Base-by-base conservation (phyloP, 53 echinoderm and acorn worm genomes). In the Mesocentrotus franciscanus region DNA sequence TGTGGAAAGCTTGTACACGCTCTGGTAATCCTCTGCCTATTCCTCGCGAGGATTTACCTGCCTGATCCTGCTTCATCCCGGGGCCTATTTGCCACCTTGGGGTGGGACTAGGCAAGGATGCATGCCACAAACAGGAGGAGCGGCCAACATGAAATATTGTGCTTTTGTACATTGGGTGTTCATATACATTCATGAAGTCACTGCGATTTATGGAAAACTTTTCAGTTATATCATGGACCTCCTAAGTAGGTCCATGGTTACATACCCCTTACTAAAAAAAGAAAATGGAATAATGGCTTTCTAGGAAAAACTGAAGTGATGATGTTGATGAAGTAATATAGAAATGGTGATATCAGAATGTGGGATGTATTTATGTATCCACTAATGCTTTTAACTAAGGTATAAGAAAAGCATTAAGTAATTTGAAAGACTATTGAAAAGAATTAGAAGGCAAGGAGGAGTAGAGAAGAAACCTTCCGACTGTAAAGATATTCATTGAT, bases 11-110 rank as follows among this genome's bases (percentile, higher is more conserved):
- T 59, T 55, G 93, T 93, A 93, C 93, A 93, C 62, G 93, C 55
- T 76, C 75, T 59, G 55, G 93, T 93, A 93, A 93, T 93, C 93
- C 93, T 93, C 32, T 93, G 42, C 81, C 92, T 32, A 93, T 93
- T 76, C 76, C 76, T 42, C n/a, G 27, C 49, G 22, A 36, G 78
- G 93, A 93, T 93, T 76, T 75, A 93, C 30, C 75, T 17, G 11
- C 55, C 1, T 93, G 75, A 75, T 56, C 93, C 32, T 0, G 26
- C 59, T 39, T 93, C 59, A 93, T 93, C 93, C 93, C 59, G 8
- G 78, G 76, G 75, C 26, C 90, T 90, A 90, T 90, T 58, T 90
- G 90, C 60, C 27, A 27, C 90, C 30, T 32, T 59, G 56, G 78
- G 33, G 42, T 13, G 81, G 81, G 42, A 15, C 78, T 13, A 78